phyloP scores from a whole-genome alignment of 1,140 invertebrate genomes.

The Drosophila trapezifrons region DNA sequence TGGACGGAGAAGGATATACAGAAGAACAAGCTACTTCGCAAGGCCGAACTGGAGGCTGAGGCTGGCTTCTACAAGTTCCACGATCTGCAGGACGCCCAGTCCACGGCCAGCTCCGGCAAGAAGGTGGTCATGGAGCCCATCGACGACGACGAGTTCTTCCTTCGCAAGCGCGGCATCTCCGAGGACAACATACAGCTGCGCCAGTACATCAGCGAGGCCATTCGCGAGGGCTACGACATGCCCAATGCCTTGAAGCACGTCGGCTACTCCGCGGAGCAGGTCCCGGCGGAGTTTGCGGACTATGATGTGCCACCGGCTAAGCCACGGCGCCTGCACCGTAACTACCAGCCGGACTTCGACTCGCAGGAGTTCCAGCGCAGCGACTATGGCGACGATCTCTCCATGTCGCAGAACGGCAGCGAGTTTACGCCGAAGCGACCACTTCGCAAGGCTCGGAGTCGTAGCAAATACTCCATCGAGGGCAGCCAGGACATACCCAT shows the following conservation, averaged over 20 bases:
- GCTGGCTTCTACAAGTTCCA: conserved; percentile 74
- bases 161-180: conserved; percentile 91
- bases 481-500: conserved; percentile 75
- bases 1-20: conserved; percentile 79
- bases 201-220: conserved; percentile 90
- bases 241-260: conserved; percentile 88
- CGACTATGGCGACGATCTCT: conserved; percentile 77
- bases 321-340: conserved; percentile 71
- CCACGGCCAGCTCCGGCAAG: conserved; percentile 83
- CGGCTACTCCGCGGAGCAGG: conserved; percentile 75
- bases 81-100: conserved; percentile 78
- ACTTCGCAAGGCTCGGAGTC: conserved; percentile 75
- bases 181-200: conserved; percentile 92
- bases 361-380: conserved; percentile 81
- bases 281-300: conserved; percentile 58
- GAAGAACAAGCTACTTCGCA: conserved; percentile 76
- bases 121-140: conserved; percentile 91
- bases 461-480: conserved; percentile 84
- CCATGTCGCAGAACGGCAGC: conserved; percentile 81
- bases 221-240: conserved; percentile 90
- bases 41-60: conserved; percentile 77
- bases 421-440: conserved; percentile 80
- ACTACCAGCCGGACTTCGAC: conserved; percentile 65
- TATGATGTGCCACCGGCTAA: conserved; percentile 82
- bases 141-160: conserved; percentile 93